Conservation (phyloP, 35 echinoderm and acorn worm genomes). For the Ophioderma brevispina region DNA sequence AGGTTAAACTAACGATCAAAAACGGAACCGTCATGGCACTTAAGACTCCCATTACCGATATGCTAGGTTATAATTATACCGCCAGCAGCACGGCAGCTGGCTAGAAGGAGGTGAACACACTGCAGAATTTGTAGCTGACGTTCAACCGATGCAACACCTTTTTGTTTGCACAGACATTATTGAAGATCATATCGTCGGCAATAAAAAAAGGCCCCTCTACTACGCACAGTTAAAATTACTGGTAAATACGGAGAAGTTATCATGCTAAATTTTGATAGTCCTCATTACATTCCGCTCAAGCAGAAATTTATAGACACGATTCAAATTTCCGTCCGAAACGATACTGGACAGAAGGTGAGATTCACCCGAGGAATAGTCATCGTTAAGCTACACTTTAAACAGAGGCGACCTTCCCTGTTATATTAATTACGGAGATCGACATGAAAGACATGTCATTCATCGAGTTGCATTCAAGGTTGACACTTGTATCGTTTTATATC, state of each 20-base stretch:
- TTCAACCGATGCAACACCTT: conserved; percentile 47
- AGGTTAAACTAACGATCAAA: background rate
- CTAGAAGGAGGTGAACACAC: conserved; percentile 10
- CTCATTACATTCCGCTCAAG: conserved; percentile 33
- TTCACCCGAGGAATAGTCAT: conserved; percentile 49
- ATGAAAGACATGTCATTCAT: no score
- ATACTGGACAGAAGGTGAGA: conserved; percentile 43
- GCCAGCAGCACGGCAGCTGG: background rate
- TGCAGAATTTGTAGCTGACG: conserved; percentile 5
- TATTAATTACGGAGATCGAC: background rate
- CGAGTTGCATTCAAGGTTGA: no score
- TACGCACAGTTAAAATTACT: background rate
- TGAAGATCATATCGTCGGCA: conserved; percentile 33
- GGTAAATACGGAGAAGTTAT: background rate
- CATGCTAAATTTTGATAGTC: conserved; percentile 1
- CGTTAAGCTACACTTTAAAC: conserved; percentile 60
- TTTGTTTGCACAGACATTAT: conserved; percentile 55
- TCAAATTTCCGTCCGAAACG: conserved; percentile 34
- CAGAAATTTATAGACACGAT: conserved; percentile 40
- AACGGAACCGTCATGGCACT: conserved; percentile 10
- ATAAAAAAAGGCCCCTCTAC: background rate
- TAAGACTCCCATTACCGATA: background rate
- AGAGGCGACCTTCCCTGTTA: conserved; percentile 23
- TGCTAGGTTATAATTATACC: background rate
- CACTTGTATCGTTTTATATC: background rate